Base-by-base conservation (phyloP, 2,113 vertebrate species). In the Glareola pratincola region DNA sequence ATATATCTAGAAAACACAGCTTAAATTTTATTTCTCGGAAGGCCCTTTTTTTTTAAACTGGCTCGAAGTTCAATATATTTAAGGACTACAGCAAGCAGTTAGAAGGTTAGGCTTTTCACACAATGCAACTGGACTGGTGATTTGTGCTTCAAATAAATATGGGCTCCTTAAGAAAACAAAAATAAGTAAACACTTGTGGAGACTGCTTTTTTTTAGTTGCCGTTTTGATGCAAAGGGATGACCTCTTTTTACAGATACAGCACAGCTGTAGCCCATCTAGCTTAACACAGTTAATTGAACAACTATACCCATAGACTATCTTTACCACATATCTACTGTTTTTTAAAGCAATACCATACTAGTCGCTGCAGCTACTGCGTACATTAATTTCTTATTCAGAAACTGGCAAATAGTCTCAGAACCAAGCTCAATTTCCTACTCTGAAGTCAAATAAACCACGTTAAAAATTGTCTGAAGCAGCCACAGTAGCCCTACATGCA, bases 1-100 rank as follows among this genome's bases (percentile, higher is more conserved):
- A 1, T 6, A 53, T 3, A 23, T 53, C 36, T 20, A 50, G 8
- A 67, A 88, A 71, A 74, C 0, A 1, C 1, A 48, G 37, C 22
- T 12, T 39, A 36, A 54, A 30, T 37, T 39, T 62, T 26, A 41
- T 5, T 43, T 14, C 18, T 74, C 37, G 30, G 41, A 90, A 57
- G 48, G 76, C 4, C 11, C 4, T 17, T 74, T 56, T 56, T 56
- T 57, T n/a, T 60, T 78, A 54, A 79, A 19, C 9, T 37, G 24
- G 22, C 29, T 50, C 64, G 4, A 74, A 74, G 15, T 45, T 80
- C 21, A 57, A 56, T 7, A 3, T 12, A 51, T 77, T 4, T 34
- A 18, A 56, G 32, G 8, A 51, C 17, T 34, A 21, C 1, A 56
- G 5, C 36, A 36, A 62, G 51, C 32, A 66, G 27, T 32, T 10